Base-by-base conservation (phyloP, 2,113 vertebrate species). In the Rallus limicola region DNA sequence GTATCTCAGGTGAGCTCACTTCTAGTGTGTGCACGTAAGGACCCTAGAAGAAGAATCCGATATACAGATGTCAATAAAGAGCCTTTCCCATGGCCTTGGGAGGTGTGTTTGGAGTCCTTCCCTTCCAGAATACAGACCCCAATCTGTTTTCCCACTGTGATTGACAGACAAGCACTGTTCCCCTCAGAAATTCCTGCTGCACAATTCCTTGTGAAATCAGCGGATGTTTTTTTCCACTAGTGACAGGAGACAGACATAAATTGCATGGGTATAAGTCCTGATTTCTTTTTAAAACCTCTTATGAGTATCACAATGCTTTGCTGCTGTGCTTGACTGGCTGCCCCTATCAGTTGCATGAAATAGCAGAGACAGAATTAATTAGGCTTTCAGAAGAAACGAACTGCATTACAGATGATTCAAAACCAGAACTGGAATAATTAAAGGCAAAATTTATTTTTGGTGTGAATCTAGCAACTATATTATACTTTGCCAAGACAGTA, bases 1-100 rank as follows among this genome's bases (percentile, higher is more conserved):
- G 99, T 99, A 98, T 92, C 98, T 99, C 62, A 97, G 99, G 99
- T 99, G 90, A 98, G 98, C 38, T 50, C 20, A 50, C 52, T 13
- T n/a, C n/a, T 26, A 25, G 18, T 16, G 20, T 55, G 34, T 3
- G 3, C 24, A 11, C 1, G 0, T 29, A 48, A 65, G 17, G 25
- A 68, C n/a, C 16, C 25, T 25, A 56, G 7, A 34, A 63, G 76
- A 38, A 40, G 8, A 50, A 25, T 36, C 11, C 14, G n/a, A 1
- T 13, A 34, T 5, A 25, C 40, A 29, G 23, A 9, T 78, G 23
- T 13, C 33, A 26, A 38, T 40, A 55, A 84, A 34, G 21, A 78
- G 42, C 16, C 26, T 86, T 70, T 70, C 34, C 26, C 33, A 29
- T n/a, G 14, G 9, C 14, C 40, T 67, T 3, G 36, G 23, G 48